phyloP scores from a whole-genome alignment of 2,888 invertebrate genomes.

The Romanomermis culicivorax region DNA sequence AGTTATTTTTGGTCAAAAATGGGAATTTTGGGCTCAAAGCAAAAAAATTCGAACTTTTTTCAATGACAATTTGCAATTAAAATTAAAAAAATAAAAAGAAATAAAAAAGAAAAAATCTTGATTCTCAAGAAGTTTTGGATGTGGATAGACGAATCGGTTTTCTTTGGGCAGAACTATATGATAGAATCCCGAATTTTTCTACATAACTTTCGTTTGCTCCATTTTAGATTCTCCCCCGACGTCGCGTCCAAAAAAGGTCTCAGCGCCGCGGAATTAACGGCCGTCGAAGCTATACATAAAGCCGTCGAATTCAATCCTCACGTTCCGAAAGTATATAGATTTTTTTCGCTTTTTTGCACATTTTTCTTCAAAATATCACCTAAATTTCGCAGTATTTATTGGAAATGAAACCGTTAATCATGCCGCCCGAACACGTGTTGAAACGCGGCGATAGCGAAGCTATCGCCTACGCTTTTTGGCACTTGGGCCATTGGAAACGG shows the following conservation, averaged over 20 bases:
- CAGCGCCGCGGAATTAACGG: constrained; percentile 66
- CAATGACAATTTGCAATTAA: too few relatives aligned
- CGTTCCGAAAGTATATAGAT: constrained; percentile 52
- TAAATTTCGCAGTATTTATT: constrained; percentile 51
- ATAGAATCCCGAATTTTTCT: too few relatives aligned
- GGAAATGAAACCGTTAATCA: constrained; percentile 76
- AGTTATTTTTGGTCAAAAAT: too few relatives aligned
- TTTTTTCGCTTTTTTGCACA: constrained; percentile 4
- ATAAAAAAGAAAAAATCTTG: too few relatives aligned
- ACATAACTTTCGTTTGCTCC: too few relatives aligned
- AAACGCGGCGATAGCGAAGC: constrained; percentile 84
- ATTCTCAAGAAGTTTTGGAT: too few relatives aligned
- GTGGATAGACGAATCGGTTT: too few relatives aligned
- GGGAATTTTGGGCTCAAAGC: too few relatives aligned
- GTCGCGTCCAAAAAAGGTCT: constrained; percentile 59
- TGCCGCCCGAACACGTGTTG: constrained; percentile 88
- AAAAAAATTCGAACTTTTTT: too few relatives aligned
- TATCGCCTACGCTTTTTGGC: constrained; percentile 83
- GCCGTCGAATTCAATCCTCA: constrained; percentile 95
- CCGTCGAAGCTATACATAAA: constrained; percentile 75
- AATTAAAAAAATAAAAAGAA: too few relatives aligned
- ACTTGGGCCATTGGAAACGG: constrained; percentile 82
- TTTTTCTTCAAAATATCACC: constrained; percentile 1
- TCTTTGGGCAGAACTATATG: too few relatives aligned
- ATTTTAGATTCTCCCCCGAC: constrained; percentile 52